Percentiles rank a stretch among this genome's conserved stretches.
phyloP scores from a whole-genome alignment of 2,113 vertebrate species.

The Larimichthys crocea region DNA sequence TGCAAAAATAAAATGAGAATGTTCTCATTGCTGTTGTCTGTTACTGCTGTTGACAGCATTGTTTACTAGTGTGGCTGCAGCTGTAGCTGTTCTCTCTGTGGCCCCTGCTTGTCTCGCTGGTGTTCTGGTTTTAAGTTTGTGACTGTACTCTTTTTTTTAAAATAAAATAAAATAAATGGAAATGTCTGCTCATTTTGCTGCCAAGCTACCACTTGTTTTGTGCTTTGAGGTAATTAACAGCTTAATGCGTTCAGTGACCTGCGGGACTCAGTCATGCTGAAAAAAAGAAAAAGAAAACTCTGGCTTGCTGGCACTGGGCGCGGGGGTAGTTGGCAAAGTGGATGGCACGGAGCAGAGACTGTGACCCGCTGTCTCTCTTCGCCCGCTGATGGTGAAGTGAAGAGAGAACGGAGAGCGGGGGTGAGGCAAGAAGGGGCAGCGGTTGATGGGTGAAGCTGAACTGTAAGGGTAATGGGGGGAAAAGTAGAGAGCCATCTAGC shows the following conservation, averaged over 20 bases:
- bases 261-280: slow-evolving; percentile 69
- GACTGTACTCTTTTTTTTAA: slow-evolving; percentile 7
- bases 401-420: slow-evolving; percentile 12
- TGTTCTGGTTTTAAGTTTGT: slow-evolving; percentile 14
- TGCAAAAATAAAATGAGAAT: slow-evolving; percentile 68
- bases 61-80: slow-evolving; percentile 44
- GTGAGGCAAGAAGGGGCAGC: slow-evolving; percentile 7
- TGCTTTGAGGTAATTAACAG: slow-evolving; percentile 76
- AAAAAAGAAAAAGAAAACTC: slow-evolving; percentile 59
- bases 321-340: slow-evolving; percentile 50
- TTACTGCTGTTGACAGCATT: slow-evolving; percentile 40
- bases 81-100: slow-evolving; percentile 19
- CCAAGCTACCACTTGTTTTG: slow-evolving; percentile 69
- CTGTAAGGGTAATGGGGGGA: slow-evolving; percentile 27
- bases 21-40: slow-evolving; percentile 45
- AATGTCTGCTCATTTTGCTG: slow-evolving; percentile 41
- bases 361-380: slow-evolving; percentile 50
- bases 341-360: slow-evolving; percentile 45
- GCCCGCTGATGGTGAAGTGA: slow-evolving; percentile 12
- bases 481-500: slow-evolving; percentile 18
- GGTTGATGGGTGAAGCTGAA: slow-evolving; percentile 38
- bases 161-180: neutral
- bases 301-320: slow-evolving; percentile 37
- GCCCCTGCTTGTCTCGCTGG: slow-evolving; percentile 1
- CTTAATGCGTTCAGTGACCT: slow-evolving; percentile 71